These are phyloP conservation scores for Potamilus streckersoni DNA, from an alignment of 1,140 invertebrate species.

Conservation along the genomic window DNA sequence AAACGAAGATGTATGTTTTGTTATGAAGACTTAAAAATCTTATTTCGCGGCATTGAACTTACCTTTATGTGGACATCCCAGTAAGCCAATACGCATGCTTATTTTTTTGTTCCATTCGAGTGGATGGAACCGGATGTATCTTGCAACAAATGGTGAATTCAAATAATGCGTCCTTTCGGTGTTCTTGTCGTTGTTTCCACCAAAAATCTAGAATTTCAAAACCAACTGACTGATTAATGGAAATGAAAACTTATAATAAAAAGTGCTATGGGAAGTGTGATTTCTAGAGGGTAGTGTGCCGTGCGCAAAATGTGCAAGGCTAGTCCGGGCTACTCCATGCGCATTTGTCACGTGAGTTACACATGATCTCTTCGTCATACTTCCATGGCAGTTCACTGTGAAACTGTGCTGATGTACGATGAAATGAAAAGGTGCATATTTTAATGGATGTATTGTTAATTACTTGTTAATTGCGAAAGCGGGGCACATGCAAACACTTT, in stretches of 20 bases:
- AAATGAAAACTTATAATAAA: too few relatives aligned
- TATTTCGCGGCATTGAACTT: slow-evolving; percentile 8
- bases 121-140: slow-evolving; percentile 72
- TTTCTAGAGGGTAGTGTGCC: background rate
- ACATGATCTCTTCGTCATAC: too few relatives aligned
- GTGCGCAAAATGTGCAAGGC: slow-evolving; percentile 19
- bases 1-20: background rate
- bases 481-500: too few relatives aligned
- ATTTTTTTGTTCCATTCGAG: slow-evolving; percentile 71
- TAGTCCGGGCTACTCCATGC: slow-evolving; percentile 18
- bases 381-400: too few relatives aligned
- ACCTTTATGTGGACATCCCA: slow-evolving; percentile 72
- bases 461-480: too few relatives aligned
- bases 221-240: too few relatives aligned
- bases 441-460: too few relatives aligned
- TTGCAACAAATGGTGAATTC: slow-evolving; percentile 71
- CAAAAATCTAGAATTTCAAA: slow-evolving; percentile 68
- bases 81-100: slow-evolving; percentile 70
- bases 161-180: slow-evolving; percentile 72
- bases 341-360: too few relatives aligned
- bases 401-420: too few relatives aligned
- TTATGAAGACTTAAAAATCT: background rate
- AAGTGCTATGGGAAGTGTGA: too few relatives aligned
- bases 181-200: slow-evolving; percentile 72
- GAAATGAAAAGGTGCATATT: too few relatives aligned